Percentiles rank a stretch among this genome's conserved stretches.
phyloP scores from a whole-genome alignment of 2,888 invertebrate species.

The Cenopis cana region DNA sequence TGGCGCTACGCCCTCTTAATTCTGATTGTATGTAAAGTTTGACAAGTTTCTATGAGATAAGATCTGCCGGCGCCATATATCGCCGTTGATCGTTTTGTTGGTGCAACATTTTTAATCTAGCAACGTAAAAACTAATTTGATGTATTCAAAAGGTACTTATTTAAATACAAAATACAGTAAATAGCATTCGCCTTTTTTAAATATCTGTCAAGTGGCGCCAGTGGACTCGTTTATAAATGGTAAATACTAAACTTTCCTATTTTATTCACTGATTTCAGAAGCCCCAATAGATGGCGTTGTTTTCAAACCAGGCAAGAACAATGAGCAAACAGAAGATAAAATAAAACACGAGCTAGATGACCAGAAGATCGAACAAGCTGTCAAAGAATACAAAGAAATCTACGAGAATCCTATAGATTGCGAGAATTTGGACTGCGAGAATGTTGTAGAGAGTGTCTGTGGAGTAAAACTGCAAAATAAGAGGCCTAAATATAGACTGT shows the following conservation, averaged over 20 bases:
- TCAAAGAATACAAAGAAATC: conserved; percentile 38
- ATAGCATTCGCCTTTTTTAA: too few relatives aligned
- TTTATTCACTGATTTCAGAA: conserved; percentile 53
- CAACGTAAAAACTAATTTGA: too few relatives aligned
- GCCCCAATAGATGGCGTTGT: conserved; percentile 57
- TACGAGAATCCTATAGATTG: conserved; percentile 57
- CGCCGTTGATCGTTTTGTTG: too few relatives aligned
- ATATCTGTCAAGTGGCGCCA: too few relatives aligned
- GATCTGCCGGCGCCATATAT: too few relatives aligned
- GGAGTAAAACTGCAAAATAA: conserved; percentile 63
- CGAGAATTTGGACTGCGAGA: conserved; percentile 62
- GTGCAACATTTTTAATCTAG: too few relatives aligned
- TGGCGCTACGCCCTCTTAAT: too few relatives aligned
- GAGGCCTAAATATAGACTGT: conserved; percentile 62
- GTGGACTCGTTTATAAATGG: too few relatives aligned
- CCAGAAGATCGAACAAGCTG: conserved; percentile 52
- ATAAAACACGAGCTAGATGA: conserved; percentile 20
- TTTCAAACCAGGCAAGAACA: conserved; percentile 67
- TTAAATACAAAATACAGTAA: too few relatives aligned
- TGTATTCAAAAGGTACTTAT: too few relatives aligned
- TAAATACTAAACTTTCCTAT: background rate
- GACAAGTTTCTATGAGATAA: too few relatives aligned
- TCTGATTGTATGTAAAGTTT: too few relatives aligned
- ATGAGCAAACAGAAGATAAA: conserved; percentile 53
- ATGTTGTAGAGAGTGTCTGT: conserved; percentile 59